Conservation (phyloP, 2,797 vertebrate species). For the Anolis apletophallus region DNA sequence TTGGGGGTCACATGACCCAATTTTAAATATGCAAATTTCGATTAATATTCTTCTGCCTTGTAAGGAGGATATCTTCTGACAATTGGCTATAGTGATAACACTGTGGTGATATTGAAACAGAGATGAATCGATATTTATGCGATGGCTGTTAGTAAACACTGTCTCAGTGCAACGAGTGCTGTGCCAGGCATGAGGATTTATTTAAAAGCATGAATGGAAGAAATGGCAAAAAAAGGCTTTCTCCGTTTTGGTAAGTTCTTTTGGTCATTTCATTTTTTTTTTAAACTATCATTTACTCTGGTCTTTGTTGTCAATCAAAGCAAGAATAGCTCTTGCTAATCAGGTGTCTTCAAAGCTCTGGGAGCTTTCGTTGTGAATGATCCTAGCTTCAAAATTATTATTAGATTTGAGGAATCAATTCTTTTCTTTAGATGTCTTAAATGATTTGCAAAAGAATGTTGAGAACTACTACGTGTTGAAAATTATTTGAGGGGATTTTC, state of each 20-base stretch:
- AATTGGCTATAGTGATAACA: slow-evolving; percentile 42
- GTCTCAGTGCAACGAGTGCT: slow-evolving; percentile 1
- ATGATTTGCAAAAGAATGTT: slow-evolving; percentile 4
- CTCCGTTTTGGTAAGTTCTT: slow-evolving; percentile 66
- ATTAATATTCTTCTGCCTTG: background rate
- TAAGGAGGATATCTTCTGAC: background rate
- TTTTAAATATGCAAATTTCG: slow-evolving; percentile 27
- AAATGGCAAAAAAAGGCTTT: slow-evolving; percentile 51
- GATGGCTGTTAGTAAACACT: slow-evolving; percentile 34
- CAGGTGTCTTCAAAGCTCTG: slow-evolving; percentile 32
- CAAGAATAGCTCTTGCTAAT: slow-evolving; percentile 6
- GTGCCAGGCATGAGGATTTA: slow-evolving; percentile 15
- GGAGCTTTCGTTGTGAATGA: background rate
- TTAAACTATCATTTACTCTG: background rate
- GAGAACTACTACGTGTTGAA: background rate
- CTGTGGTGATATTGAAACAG: slow-evolving; percentile 36
- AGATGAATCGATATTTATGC: slow-evolving; percentile 17
- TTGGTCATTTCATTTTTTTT: slow-evolving; percentile 24
- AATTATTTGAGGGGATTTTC: background rate
- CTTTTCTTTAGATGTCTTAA: accelerated
- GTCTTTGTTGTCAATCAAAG: background rate
- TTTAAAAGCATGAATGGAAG: slow-evolving; percentile 53
- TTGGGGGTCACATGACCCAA: slow-evolving; percentile 6
- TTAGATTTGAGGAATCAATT: slow-evolving; percentile 21
- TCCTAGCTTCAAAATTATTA: slow-evolving; percentile 21